A percentile compares a stretch with the other conserved stretches of the same genome.
Evolutionary conservation across 2,113 vertebrate species (phyloP).

Genomic region (Prolemur simus): DNA sequence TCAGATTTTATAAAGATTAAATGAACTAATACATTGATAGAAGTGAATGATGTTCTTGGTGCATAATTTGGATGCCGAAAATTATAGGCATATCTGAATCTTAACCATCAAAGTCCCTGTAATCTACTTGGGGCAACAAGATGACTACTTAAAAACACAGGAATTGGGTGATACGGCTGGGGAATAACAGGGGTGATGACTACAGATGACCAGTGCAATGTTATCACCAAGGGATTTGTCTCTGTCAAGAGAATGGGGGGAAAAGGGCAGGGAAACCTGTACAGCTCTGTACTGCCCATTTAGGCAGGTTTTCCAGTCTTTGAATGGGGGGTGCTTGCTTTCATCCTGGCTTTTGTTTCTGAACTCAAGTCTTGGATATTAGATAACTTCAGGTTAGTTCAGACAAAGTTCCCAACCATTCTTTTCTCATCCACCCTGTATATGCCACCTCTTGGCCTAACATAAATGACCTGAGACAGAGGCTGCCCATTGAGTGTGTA

Average conservation of each 20-base stretch:
- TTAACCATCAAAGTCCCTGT: not conserved
- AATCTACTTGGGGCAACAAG: not conserved
- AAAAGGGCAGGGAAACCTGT: not conserved
- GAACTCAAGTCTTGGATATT: not conserved
- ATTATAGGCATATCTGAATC: not conserved
- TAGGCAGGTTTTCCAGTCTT: not conserved
- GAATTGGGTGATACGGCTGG: not conserved
- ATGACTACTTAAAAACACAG: not conserved
- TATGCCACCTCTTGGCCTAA: not conserved
- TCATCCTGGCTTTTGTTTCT: not conserved
- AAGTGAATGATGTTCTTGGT: not conserved
- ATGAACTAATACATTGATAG: conserved; percentile 24
- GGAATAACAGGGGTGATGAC: not conserved
- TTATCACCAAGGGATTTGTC: not conserved
- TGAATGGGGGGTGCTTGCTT: not conserved
- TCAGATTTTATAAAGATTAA: conserved; percentile 6
- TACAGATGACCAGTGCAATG: not conserved
- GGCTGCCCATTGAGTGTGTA: not conserved
- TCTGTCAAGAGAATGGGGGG: not conserved
- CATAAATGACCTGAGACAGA: not conserved
- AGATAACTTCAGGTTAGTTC: not conserved
- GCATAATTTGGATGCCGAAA: not conserved
- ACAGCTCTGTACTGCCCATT: not conserved
- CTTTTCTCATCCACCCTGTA: not conserved
- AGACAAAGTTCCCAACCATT: not conserved